Base-by-base conservation (phyloP, 2,113 vertebrate species). In the Melanocharis versteri region DNA sequence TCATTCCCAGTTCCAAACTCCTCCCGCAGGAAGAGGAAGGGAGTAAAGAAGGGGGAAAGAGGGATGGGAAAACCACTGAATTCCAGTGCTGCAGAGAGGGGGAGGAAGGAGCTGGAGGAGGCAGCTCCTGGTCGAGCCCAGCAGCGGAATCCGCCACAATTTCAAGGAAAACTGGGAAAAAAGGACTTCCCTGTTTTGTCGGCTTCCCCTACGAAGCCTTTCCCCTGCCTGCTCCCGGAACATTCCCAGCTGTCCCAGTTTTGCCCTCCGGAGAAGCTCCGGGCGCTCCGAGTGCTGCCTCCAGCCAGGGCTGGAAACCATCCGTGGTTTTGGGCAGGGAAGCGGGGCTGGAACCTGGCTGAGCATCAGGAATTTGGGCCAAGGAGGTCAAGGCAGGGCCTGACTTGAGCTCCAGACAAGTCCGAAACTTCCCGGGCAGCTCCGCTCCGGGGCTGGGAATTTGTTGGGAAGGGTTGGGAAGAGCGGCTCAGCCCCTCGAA, bases 121-220 rank as follows among this genome's bases (percentile, higher is more conserved):
- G 24, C 3, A 2, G 3, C 47, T 56, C 42, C 35, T 48, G 10
- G 2, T 42, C 4, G 0, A 11, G 2, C 15, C 31, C 79, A 50
- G 15, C 22, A 2, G 4, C 60, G 28, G 30, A 6, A 56, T 3
- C 40, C 13, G 42, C 61, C 27, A 9, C 2, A 27, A 2, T 30
- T 69, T 28, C 45, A 15, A 2, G 26, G 47, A 22, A 77, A 57
- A 40, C 22, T 16, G 17, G 28, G 45, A 22, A 27, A 73, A 78
- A 66, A 35, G 2, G 28, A 50, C 13, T 62, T 21, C 13, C 9
- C 18, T 77, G 8, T 16, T 80, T 54, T 65, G 7, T 16, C n/a
- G 54, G 15, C 28, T 89, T 83, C 20, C 33, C 26, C 4, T 15
- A 22, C 45, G 83, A 76, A 60, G 2, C 3, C 0, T 79, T 71